Evolutionary conservation across 2,888 invertebrate genomes (phyloP).

Genomic region (Eilema depressum): DNA sequence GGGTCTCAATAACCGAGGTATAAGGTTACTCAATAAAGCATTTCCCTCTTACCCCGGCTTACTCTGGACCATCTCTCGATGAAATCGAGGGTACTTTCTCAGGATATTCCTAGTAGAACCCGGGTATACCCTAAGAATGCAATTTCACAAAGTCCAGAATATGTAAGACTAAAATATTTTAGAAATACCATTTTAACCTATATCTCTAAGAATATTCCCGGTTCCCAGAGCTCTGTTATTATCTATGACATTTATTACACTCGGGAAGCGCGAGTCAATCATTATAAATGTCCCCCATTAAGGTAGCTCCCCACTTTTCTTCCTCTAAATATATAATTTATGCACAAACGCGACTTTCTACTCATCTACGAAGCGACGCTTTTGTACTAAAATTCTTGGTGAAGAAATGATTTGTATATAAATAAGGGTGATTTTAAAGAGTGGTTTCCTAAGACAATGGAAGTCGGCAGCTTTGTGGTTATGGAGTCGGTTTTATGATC

Average conservation of each 20-base stretch:
- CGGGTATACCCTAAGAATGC: too few species aligned
- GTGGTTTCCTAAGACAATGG: too few species aligned
- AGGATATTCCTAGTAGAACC: too few species aligned
- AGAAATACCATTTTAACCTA: neutral
- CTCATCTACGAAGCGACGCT: neutral
- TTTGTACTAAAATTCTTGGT: neutral
- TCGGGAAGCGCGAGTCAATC: neutral
- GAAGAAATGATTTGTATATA: slow-evolving; percentile 3
- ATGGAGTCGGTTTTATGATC: too few species aligned
- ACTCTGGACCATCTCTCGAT: too few species aligned
- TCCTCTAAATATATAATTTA: slow-evolving; percentile 6
- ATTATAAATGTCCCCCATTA: slow-evolving; percentile 10
- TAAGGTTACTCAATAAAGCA: too few species aligned
- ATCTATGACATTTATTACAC: slow-evolving; percentile 6
- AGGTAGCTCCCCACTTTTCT: slow-evolving; percentile 3
- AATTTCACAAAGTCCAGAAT: too few species aligned
- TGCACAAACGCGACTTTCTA: neutral
- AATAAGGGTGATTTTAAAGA: neutral
- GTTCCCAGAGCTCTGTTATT: neutral
- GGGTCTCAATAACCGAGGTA: too few species aligned
- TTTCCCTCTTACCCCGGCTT: too few species aligned
- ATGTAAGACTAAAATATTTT: neutral
- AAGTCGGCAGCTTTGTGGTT: neutral
- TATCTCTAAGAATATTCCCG: neutral
- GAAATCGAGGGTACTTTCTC: too few species aligned